A percentile compares a stretch with the other conserved stretches of the same genome.
phyloP scores from a whole-genome alignment of 2,888 invertebrate species.

The Morpho achilles region DNA sequence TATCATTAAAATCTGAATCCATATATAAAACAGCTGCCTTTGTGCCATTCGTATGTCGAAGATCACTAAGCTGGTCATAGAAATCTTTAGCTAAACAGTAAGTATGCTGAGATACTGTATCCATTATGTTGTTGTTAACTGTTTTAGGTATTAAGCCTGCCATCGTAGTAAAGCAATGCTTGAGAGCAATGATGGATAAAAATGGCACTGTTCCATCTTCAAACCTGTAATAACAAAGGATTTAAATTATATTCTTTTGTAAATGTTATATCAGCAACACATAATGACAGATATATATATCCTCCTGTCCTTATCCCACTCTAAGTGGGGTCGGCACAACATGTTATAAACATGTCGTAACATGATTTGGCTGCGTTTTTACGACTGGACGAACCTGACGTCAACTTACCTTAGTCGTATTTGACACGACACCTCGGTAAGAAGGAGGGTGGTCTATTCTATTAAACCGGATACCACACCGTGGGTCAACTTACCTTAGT shows the following conservation, averaged over 20 bases:
- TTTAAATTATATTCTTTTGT: too few relatives aligned
- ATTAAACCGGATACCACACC: too few relatives aligned
- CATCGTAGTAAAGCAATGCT: slow-evolving; percentile 89
- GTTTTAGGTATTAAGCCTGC: slow-evolving; percentile 80
- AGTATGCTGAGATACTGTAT: slow-evolving; percentile 85
- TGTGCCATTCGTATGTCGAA: slow-evolving; percentile 86
- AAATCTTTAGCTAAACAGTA: slow-evolving; percentile 87
- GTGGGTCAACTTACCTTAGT: too few relatives aligned
- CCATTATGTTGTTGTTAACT: slow-evolving; percentile 71
- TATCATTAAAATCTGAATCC: slow-evolving; percentile 83
- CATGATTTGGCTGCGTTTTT: too few relatives aligned
- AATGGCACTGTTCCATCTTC: slow-evolving; percentile 97
- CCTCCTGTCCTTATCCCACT: too few relatives aligned
- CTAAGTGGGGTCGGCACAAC: too few relatives aligned
- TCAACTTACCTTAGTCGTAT: too few relatives aligned
- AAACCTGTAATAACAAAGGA: slow-evolving; percentile 79
- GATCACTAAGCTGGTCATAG: slow-evolving; percentile 78
- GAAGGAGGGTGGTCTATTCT: too few relatives aligned
- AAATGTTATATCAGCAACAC: neutral
- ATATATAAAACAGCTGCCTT: slow-evolving; percentile 86
- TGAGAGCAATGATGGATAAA: slow-evolving; percentile 88
- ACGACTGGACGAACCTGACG: too few relatives aligned
- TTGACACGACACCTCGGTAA: too few relatives aligned
- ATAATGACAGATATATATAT: slow-evolving; percentile 5
- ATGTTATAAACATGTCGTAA: too few relatives aligned